Evolutionary conservation across 1,140 invertebrate species (phyloP).

Genomic region (Brachionus sp.): DNA sequence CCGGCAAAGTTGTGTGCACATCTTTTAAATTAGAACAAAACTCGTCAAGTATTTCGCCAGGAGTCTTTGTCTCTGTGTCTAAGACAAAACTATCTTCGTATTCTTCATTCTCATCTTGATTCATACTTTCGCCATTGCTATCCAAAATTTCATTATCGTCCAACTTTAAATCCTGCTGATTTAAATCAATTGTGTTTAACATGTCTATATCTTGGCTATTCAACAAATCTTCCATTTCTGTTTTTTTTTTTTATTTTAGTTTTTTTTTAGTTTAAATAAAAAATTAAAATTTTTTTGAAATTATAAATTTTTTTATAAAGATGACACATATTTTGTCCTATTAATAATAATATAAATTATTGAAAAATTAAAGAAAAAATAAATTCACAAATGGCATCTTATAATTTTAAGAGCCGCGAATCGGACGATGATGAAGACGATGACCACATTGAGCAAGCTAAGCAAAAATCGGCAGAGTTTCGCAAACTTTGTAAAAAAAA

Average conservation of each 20-base stretch:
- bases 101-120: conserved; percentile 1
- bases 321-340: not conserved
- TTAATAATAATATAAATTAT: not conserved
- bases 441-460: not conserved
- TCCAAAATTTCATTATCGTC: conserved; percentile 6
- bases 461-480: not conserved
- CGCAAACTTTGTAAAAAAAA: not conserved
- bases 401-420: not conserved
- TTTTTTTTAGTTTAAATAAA: not conserved
- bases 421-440: conserved; percentile 6
- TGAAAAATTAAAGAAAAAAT: not conserved
- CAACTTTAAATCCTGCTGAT: not conserved
- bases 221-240: not conserved
- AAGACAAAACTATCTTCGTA: conserved; percentile 20
- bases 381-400: conserved; percentile 6
- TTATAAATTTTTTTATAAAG: not conserved
- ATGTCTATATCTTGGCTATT: conserved; percentile 30
- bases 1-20: conserved; percentile 11
- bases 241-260: not conserved
- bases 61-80: conserved; percentile 32
- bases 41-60: conserved; percentile 41
- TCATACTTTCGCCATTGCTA: conserved; percentile 11
- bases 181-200: conserved; percentile 21
- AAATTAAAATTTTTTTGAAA: not conserved
- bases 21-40: conserved; percentile 37